Base-by-base conservation (phyloP, 2,888 invertebrate species). In the Meloe dianella region DNA sequence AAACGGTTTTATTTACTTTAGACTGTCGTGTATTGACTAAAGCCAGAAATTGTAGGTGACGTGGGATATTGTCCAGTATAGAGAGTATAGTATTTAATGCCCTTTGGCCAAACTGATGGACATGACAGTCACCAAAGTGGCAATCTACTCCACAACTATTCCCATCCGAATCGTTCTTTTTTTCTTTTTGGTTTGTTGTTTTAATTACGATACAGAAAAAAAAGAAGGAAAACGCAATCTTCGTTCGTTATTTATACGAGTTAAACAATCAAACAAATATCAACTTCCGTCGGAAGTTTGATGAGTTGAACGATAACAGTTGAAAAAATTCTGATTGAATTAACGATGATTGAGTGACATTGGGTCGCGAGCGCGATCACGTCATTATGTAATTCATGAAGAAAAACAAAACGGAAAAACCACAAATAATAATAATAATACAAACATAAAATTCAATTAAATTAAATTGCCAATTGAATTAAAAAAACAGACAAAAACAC, bases 1-100 rank as follows among this genome's bases (percentile, higher is more conserved):
- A 68, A 68, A 72, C 65, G 69, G 68, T 70, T 73, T 66, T 74
- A 69, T 74, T 74, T 72, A 68, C 70, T 74, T 66, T 69, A 70
- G 70, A 65, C 68, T 68, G n/a, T 41, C 41, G 70, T 72, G 7
- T 71, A 72, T 73, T 73, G 72, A 73, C 70, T 54, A 69, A 72
- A 69, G 74, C 64, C 65, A 60, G 67, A 68, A 60, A 63, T 61
- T 66, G 70, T 64, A 65, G 70, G 63, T 65, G 66, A 66, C 64
- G 67, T 67, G 67, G 12, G 24, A 54, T 54, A 54, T 54, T 54
- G 54, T 54, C 54, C 54, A 54, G 24, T 54, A 24, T 24, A 54
- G n/a, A n/a, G n/a, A n/a, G n/a, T n/a, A n/a, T n/a, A 22, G 12
- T 47, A n/a, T n/a, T n/a, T n/a, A n/a, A n/a, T 12, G 12, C 24